Conservation (phyloP, 2,113 vertebrate species). For the Rhinichthys klamathensis region DNA sequence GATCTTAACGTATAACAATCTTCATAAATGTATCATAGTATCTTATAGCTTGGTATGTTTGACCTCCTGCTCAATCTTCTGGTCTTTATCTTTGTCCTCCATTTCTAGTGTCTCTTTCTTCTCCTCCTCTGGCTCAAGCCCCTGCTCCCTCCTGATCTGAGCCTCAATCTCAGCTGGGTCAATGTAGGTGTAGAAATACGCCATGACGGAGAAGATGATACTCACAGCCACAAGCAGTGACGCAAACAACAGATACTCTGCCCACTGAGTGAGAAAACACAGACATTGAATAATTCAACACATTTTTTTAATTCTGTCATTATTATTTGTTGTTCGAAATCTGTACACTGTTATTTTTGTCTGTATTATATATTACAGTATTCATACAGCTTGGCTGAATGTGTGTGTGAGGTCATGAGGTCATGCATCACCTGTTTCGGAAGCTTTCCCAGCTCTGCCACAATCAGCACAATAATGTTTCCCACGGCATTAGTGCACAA, state of each 20-base stretch:
- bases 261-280: conserved; percentile 79
- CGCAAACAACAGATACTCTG: conserved; percentile 92
- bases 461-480: conserved; percentile 93
- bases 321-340: background rate
- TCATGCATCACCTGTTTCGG: conserved; percentile 78
- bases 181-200: conserved; percentile 88
- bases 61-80: background rate
- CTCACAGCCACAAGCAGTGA: conserved; percentile 84
- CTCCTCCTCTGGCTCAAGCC: conserved; percentile 51
- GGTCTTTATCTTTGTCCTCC: background rate
- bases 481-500: conserved; percentile 87
- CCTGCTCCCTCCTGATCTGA: conserved; percentile 73
- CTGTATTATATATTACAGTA: too few relatives aligned
- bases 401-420: background rate
- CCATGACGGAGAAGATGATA: conserved; percentile 90
- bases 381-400: background rate
- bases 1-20: background rate
- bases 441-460: conserved; percentile 83
- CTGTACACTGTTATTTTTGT: background rate
- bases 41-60: conserved; percentile 74
- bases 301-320: background rate
- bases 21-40: background rate
- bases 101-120: conserved; percentile 22
- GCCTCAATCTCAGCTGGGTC: conserved; percentile 87
- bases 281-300: background rate